These are phyloP conservation scores for Epizoanthus ramosus DNA, from an alignment of 92 coral and sea anemone species.

Conservation along the genomic window DNA sequence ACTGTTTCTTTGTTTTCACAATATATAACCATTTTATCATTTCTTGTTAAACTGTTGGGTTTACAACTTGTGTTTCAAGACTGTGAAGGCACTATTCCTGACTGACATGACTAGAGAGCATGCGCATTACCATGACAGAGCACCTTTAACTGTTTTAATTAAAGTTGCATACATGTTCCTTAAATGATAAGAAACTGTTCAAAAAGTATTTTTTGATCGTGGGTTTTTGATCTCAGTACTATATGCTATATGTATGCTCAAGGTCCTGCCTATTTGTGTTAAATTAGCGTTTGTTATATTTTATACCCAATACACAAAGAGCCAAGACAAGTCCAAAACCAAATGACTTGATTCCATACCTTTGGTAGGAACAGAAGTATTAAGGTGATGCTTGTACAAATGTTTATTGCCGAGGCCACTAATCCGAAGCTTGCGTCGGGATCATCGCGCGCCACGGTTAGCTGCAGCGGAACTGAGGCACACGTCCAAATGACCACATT, in stretches of 20 bases:
- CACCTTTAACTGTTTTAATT: too few relatives aligned
- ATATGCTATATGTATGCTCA: neutral
- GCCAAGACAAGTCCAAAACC: neutral
- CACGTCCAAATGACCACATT: slow-evolving; percentile 64
- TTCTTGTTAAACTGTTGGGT: too few relatives aligned
- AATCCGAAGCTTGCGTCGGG: slow-evolving; percentile 54
- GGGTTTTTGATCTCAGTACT: neutral
- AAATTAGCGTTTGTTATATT: neutral
- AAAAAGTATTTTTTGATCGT: too few relatives aligned
- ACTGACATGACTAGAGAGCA: too few relatives aligned
- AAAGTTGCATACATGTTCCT: too few relatives aligned
- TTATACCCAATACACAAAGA: neutral
- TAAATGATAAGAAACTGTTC: too few relatives aligned
- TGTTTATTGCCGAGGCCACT: slow-evolving; percentile 50
- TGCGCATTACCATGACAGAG: too few relatives aligned
- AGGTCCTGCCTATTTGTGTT: too few relatives aligned
- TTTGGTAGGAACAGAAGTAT: slow-evolving; percentile 68
- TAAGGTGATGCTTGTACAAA: slow-evolving; percentile 70
- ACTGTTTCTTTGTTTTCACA: too few relatives aligned
- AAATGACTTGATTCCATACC: slow-evolving; percentile 43
- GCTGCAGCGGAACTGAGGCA: slow-evolving; percentile 46
- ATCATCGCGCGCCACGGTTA: slow-evolving; percentile 41
- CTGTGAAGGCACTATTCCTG: too few relatives aligned
- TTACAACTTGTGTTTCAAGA: too few relatives aligned
- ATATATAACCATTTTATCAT: too few relatives aligned